Evolutionary conservation across 2,113 vertebrate species (phyloP).

Genomic region (Oreotrochilus melanogaster): DNA sequence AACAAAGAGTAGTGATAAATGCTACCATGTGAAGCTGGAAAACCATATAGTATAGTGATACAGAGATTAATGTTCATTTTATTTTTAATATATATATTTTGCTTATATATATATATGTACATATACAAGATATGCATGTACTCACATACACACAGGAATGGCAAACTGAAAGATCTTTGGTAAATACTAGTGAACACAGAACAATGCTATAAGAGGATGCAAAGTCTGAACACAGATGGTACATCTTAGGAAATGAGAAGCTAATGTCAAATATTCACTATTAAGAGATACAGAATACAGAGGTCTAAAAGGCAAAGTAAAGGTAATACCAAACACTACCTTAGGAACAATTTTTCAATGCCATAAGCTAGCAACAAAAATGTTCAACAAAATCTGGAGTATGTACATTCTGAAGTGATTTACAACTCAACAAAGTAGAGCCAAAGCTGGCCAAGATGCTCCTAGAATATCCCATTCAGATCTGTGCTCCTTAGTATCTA

Average conservation of each 20-base stretch:
- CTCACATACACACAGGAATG: background rate
- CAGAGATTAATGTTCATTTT: background rate
- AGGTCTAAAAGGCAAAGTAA: background rate
- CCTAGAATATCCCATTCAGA: background rate
- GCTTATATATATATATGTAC: too few relatives aligned
- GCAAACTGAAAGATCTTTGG: background rate
- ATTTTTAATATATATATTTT: background rate
- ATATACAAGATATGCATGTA: background rate
- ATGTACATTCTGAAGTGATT: background rate
- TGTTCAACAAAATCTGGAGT: background rate
- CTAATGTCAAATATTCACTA: background rate
- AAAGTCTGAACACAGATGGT: background rate
- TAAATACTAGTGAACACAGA: background rate
- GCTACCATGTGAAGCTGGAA: background rate
- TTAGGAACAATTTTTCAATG: background rate
- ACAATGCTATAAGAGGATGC: accelerated
- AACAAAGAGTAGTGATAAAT: background rate
- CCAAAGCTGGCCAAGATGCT: background rate
- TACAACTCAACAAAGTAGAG: background rate
- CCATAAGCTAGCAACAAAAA: background rate
- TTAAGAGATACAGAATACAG: background rate
- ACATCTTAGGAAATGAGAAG: background rate
- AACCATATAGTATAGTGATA: background rate
- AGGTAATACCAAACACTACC: background rate
- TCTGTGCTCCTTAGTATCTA: background rate